A percentile compares a stretch with the other conserved stretches of the same genome.
These are phyloP conservation scores for Gymnarchus niloticus DNA, from an alignment of 2,113 vertebrate genomes.

Conservation along the genomic window DNA sequence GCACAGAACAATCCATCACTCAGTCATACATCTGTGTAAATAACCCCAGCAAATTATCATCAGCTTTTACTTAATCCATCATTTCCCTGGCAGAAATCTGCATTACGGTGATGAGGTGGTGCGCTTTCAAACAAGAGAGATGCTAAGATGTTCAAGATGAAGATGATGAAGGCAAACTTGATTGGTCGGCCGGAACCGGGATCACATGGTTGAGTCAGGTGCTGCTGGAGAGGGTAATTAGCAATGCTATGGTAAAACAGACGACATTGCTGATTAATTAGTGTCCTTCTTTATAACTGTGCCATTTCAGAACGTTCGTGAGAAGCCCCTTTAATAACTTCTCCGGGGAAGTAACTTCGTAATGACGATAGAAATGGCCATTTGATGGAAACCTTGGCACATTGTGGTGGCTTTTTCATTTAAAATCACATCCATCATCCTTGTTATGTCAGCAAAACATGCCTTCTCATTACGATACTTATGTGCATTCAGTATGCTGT, in stretches of 20 bases:
- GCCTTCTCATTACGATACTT: not conserved
- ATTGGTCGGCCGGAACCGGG: not conserved
- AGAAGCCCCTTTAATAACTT: conserved; percentile 13
- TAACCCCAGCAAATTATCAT: not conserved
- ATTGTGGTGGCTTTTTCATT: not conserved
- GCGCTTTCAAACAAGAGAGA: not conserved
- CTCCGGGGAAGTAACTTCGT: not conserved
- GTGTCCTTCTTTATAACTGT: not conserved
- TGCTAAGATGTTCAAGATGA: no score
- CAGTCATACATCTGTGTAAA: not conserved
- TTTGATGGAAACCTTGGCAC: conserved; percentile 7
- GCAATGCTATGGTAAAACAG: not conserved
- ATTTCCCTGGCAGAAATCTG: not conserved
- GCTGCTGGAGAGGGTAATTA: conserved; percentile 13
- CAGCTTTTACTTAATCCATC: not conserved
- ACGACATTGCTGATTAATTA: not conserved
- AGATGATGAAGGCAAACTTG: not conserved
- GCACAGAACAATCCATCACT: not conserved
- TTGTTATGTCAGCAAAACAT: not conserved
- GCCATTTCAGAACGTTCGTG: conserved; percentile 2
- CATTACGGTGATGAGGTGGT: not conserved
- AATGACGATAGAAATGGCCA: not conserved
- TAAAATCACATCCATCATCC: conserved; percentile 5
- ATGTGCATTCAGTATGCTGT: not conserved
- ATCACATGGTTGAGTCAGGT: not conserved